These are phyloP conservation scores for Patella ulyssiponensis DNA, from an alignment of 2,888 invertebrate genomes.

Conservation along the genomic window DNA sequence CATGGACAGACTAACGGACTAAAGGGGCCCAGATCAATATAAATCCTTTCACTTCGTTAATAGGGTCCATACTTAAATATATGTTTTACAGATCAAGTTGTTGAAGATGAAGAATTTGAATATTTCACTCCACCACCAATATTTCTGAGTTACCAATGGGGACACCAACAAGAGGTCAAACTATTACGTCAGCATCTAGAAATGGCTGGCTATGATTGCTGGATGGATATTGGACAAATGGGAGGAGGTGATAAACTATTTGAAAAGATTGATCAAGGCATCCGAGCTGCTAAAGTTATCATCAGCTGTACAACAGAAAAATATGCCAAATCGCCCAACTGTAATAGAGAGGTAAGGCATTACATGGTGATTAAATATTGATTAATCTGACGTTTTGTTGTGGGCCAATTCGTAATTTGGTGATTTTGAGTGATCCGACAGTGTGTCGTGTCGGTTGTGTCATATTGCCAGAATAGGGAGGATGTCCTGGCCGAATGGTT, in stretches of 20 bases:
- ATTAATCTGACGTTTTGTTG: no score
- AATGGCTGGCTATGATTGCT: constrained; percentile 66
- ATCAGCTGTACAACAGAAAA: constrained; percentile 64
- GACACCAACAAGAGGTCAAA: constrained; percentile 64
- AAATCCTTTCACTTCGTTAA: no score
- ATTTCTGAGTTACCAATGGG: constrained; percentile 68
- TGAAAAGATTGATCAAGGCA: constrained; percentile 66
- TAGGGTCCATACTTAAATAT: not conserved
- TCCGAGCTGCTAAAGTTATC: constrained; percentile 64
- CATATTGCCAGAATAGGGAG: no score
- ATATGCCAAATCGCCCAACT: constrained; percentile 68
- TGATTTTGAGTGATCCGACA: no score
- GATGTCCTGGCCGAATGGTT: no score
- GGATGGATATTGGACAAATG: constrained; percentile 71
- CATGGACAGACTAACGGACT: no score
- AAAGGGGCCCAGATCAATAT: no score
- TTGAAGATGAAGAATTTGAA: constrained; percentile 49
- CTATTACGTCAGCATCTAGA: constrained; percentile 60
- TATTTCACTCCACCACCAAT: constrained; percentile 42
- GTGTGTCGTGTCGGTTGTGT: no score
- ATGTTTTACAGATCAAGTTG: constrained; percentile 43
- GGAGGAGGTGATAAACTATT: constrained; percentile 70
- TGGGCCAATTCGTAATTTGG: no score
- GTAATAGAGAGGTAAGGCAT: constrained; percentile 63
- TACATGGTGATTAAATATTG: no score